Evolutionary conservation across 2,113 vertebrate species (phyloP).

Genomic region (Chinchilla lanigera): DNA sequence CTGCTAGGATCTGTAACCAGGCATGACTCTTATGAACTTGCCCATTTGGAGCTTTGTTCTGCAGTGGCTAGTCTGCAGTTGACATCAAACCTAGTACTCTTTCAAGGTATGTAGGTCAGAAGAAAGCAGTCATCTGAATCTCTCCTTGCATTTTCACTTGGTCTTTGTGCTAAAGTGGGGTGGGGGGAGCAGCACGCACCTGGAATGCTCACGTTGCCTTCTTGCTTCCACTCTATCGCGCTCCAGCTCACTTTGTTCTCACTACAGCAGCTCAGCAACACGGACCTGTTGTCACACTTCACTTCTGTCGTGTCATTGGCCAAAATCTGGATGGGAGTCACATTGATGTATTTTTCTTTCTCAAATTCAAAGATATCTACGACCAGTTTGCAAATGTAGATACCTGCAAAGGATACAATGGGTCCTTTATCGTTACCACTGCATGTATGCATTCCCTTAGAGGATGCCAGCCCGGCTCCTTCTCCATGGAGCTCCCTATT

Average conservation of each 20-base stretch:
- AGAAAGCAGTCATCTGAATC: background rate
- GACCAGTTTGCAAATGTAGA: constrained; percentile 81
- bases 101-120: background rate
- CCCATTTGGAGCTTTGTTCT: background rate
- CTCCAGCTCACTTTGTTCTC: constrained; percentile 62
- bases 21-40: fast-evolving
- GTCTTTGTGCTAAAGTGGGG: background rate
- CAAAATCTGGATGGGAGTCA: constrained; percentile 59
- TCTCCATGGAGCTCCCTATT: background rate
- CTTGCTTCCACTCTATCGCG: constrained; percentile 78
- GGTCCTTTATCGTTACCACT: background rate
- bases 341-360: constrained; percentile 4
- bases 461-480: background rate
- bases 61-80: background rate
- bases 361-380: constrained; percentile 61
- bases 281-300: constrained; percentile 74
- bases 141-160: background rate
- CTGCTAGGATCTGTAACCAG: background rate
- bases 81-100: background rate
- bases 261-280: constrained; percentile 84
- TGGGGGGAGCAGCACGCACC: constrained; percentile 68
- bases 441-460: background rate
- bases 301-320: background rate
- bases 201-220: constrained; percentile 77
- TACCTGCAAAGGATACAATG: constrained; percentile 79